These are phyloP conservation scores for Apoda limacodes DNA, from an alignment of 2,888 invertebrate species.

Conservation along the genomic window DNA sequence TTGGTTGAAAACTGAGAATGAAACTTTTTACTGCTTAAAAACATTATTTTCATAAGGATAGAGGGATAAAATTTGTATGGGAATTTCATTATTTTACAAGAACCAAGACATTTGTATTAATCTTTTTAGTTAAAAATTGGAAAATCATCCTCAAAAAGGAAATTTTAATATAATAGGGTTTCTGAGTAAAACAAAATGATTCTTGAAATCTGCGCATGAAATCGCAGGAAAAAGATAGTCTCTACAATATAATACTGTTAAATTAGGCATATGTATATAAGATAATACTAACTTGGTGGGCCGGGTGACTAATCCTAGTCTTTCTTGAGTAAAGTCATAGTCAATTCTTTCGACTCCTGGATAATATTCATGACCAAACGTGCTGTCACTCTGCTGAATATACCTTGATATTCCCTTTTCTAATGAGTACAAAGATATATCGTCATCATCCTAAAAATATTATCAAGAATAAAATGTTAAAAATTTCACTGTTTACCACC, in stretches of 20 bases:
- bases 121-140: not conserved
- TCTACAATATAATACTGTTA: not conserved
- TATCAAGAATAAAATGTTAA: no score
- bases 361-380: constrained; percentile 27
- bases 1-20: no score
- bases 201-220: no score
- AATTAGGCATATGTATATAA: not conserved
- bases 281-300: constrained; percentile 35
- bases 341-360: constrained; percentile 35
- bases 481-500: no score
- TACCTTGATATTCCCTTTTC: constrained; percentile 26
- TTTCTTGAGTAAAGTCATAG: constrained; percentile 36
- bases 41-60: no score
- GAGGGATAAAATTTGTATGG: no score
- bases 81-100: no score
- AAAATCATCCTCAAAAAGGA: not conserved
- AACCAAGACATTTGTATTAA: not conserved
- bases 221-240: no score
- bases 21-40: no score
- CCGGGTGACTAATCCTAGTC: constrained; percentile 27
- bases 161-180: not conserved
- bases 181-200: not conserved
- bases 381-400: constrained; percentile 22
- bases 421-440: constrained; percentile 22
- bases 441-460: constrained; percentile 22